Evolutionary conservation across 30 jellyfish, hydroid and myxozoan species (phyloP).

Genomic region (Cassiopea andromeda): DNA sequence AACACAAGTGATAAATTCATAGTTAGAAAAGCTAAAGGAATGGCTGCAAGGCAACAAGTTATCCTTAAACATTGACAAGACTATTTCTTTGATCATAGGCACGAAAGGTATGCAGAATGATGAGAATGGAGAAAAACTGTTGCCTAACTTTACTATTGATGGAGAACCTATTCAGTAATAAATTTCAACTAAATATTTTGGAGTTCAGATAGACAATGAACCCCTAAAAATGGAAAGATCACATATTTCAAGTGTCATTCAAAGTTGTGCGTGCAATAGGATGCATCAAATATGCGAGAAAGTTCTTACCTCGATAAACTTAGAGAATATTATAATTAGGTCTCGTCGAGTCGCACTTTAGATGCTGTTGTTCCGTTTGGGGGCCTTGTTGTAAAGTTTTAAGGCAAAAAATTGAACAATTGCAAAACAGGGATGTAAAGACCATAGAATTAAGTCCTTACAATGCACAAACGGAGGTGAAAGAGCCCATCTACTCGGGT

Average conservation of each 20-base stretch:
- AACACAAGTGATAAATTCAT: neutral
- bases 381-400: too few relatives aligned
- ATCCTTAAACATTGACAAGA: neutral
- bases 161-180: slow-evolving; percentile 1
- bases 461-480: too few relatives aligned
- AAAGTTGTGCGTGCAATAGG: neutral
- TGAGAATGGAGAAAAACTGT: slow-evolving; percentile 11
- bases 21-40: neutral
- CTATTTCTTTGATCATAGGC: neutral
- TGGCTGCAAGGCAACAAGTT: slow-evolving; percentile 3
- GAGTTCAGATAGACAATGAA: neutral
- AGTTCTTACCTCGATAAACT: neutral
- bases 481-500: too few relatives aligned
- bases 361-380: neutral
- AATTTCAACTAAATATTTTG: neutral
- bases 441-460: too few relatives aligned
- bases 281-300: neutral
- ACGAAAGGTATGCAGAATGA: neutral
- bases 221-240: neutral
- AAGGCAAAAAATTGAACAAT: too few relatives aligned
- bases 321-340: too few relatives aligned
- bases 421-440: too few relatives aligned
- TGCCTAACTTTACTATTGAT: neutral
- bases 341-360: too few relatives aligned
- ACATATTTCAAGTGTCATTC: neutral